Base-by-base conservation (phyloP, 2,113 vertebrate genomes). In the Pseudorectes ferrugineus region DNA sequence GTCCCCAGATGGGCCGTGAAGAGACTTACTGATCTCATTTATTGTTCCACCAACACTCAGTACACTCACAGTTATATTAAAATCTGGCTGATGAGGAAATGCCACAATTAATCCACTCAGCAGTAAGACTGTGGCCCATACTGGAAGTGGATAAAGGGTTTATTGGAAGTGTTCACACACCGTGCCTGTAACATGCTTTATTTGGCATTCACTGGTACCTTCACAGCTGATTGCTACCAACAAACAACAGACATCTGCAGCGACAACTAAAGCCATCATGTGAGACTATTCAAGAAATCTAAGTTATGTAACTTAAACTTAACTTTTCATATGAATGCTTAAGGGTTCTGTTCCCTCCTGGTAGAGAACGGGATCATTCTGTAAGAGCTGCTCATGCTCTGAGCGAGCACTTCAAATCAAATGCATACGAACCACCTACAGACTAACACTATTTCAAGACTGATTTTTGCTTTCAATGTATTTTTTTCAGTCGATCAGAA, bases 341-440 rank as follows among this genome's bases (percentile, higher is more conserved):
- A 46, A 73, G 40, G 13, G 14, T 54, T 70, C 23, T 46, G 38
- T n/a, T 93, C 48, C 48, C 46, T 71, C 22, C 40, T 71, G 24
- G 35, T 2, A 58, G 28, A 58, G 38, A 80, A 59, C 0, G 0
- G 51, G 31, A 66, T 86, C 19, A 3, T 63, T 86, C 79, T 65
- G 1, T 10, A 54, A 71, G 65, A 90, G 35, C 49, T 42, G 35
- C 46, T 93, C 48, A 36, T 62, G 33, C 38, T 88, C 67, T 31
- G 42, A 92, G 52, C 9, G 43, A 92, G 75, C 38, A 25, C 63
- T 94, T 68, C 66, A 90, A 77, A 93, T 65, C 85, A 75, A 52
- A 38, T 77, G 76, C 59, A 85, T n/a, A 76, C 11, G 9, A 96
- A 67, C 65, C 92, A 91, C 92, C 82, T 92, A 95, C 85, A 83